A percentile compares a stretch with the other conserved stretches of the same genome.
Evolutionary conservation across 2,888 invertebrate genomes (phyloP).

Genomic region (Philaethria dido): DNA sequence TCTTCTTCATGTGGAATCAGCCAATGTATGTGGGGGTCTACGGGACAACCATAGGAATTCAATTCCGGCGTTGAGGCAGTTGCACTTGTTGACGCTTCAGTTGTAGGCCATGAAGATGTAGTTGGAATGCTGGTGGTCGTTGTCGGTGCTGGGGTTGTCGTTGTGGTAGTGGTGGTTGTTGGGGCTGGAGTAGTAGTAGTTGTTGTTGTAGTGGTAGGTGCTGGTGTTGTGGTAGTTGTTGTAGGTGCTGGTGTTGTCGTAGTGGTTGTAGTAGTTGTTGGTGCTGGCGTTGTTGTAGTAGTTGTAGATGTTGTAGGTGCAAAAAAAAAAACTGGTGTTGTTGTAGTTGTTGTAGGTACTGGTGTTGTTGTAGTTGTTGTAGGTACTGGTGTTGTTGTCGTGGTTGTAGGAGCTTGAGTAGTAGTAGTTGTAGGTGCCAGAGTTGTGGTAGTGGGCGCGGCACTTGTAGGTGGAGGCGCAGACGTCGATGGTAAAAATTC

Average conservation of each 20-base stretch:
- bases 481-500: constrained; percentile 48
- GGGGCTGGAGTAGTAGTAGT: constrained; percentile 9
- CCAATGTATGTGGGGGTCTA: constrained; percentile 63
- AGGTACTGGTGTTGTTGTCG: constrained; percentile 17
- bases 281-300: constrained; percentile 46
- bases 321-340: too few relatives aligned
- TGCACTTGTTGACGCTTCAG: constrained; percentile 39
- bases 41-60: constrained; percentile 67
- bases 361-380: constrained; percentile 7
- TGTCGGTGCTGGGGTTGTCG: constrained; percentile 26
- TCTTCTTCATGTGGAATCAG: constrained; percentile 61
- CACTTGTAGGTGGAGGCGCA: constrained; percentile 62
- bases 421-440: constrained; percentile 15
- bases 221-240: constrained; percentile 1
- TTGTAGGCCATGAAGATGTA: constrained; percentile 31
- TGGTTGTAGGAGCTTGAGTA: not conserved
- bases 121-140: constrained; percentile 24
- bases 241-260: constrained; percentile 23
- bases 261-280: constrained; percentile 3
- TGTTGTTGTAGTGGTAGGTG: constrained; percentile 15
- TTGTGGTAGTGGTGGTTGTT: constrained; percentile 23
- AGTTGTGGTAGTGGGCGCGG: constrained; percentile 45
- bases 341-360: constrained; percentile 54
- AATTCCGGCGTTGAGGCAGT: constrained; percentile 50
- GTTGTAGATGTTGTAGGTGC: constrained; percentile 57